A percentile compares a stretch with the other conserved stretches of the same genome.
Conservation (phyloP, 2,888 invertebrate species). For the Prosopocoilus inquinatus region DNA sequence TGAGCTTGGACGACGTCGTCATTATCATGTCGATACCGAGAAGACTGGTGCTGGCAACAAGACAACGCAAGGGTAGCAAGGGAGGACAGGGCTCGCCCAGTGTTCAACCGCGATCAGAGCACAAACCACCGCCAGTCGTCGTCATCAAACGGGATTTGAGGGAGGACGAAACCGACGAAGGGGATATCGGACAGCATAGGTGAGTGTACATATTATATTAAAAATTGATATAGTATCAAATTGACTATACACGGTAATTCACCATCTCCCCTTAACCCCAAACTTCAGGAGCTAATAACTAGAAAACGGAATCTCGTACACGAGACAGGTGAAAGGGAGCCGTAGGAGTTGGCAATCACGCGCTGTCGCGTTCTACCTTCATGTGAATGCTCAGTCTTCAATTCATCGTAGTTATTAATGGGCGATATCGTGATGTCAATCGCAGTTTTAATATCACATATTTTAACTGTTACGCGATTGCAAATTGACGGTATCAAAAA, state of each 20-base stretch:
- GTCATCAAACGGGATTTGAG: constrained; percentile 85
- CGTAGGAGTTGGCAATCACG: no score
- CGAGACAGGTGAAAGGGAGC: no score
- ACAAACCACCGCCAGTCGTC: constrained; percentile 88
- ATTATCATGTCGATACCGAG: constrained; percentile 99
- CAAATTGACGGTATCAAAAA: no score
- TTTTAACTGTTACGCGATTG: no score
- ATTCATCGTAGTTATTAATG: no score
- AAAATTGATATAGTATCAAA: background rate
- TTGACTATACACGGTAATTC: background rate
- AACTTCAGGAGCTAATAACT: no score
- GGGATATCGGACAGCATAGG: constrained; percentile 54
- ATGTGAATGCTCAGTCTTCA: no score
- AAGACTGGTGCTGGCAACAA: constrained; percentile 88
- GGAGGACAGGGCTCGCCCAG: constrained; percentile 54
- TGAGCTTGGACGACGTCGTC: constrained; percentile 98
- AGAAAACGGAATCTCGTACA: no score
- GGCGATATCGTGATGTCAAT: no score
- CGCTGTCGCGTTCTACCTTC: no score
- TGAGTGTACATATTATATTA: background rate
- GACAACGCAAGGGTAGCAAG: constrained; percentile 72
- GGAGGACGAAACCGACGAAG: constrained; percentile 73
- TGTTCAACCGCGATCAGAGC: constrained; percentile 68
- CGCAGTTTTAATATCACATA: no score
- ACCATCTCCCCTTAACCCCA: no score